These are phyloP conservation scores for Subacronicta megacephala DNA, from an alignment of 2,888 invertebrate genomes.

Conservation along the genomic window DNA sequence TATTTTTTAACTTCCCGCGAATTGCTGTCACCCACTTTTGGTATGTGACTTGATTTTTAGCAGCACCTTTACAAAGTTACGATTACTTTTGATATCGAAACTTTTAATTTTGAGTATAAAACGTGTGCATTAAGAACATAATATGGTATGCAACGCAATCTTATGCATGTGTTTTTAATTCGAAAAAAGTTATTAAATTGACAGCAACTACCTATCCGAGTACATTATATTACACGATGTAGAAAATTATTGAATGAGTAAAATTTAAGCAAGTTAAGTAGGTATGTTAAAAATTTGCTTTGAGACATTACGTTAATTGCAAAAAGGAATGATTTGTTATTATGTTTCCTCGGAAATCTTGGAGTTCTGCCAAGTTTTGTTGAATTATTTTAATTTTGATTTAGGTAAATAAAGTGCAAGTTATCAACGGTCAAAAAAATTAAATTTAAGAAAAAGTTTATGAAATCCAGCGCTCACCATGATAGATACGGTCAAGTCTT, in stretches of 20 bases:
- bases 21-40: constrained; percentile 75
- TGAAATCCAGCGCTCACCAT: constrained; percentile 72
- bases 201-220: too few species aligned
- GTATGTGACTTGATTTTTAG: constrained; percentile 32
- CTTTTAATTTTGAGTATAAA: too few species aligned
- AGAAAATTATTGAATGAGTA: neutral
- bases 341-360: neutral
- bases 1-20: constrained; percentile 67
- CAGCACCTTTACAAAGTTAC: neutral
- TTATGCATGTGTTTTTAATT: too few species aligned
- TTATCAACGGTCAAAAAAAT: neutral
- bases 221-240: too few species aligned
- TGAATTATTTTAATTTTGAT: neutral
- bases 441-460: neutral
- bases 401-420: neutral
- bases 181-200: too few species aligned
- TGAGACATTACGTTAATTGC: neutral
- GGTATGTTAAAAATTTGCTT: neutral
- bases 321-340: neutral
- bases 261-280: neutral
- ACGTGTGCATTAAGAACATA: too few species aligned
- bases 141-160: too few species aligned
- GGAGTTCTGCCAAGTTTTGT: neutral
- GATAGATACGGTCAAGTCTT: constrained; percentile 78
- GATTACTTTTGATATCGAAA: neutral